Percentiles rank a stretch among this genome's conserved stretches.
Conservation (phyloP, 2,113 vertebrate genomes). For the Corydoras sp. region DNA sequence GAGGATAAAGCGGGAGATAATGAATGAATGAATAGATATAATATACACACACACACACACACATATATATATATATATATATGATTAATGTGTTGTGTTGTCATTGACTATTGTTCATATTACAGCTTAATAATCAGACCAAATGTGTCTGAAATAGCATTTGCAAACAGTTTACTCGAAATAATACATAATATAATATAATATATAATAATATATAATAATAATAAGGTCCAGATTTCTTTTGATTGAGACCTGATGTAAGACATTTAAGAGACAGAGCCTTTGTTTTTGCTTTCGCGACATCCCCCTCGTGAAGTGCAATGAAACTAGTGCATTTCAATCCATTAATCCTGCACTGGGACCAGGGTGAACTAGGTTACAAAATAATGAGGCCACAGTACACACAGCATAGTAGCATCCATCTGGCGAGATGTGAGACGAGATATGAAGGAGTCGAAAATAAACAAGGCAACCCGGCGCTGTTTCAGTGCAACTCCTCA, state of each 20-base stretch:
- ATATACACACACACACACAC: too few species aligned
- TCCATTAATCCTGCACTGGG: conserved; percentile 44
- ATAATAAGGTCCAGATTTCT: too few species aligned
- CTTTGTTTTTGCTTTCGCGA: not conserved
- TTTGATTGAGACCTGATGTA: not conserved
- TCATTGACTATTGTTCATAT: too few species aligned
- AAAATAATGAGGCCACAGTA: conserved; percentile 53
- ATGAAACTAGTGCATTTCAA: conserved; percentile 16
- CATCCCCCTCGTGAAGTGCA: not conserved
- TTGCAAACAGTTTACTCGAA: too few species aligned
- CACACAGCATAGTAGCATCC: conserved; percentile 47
- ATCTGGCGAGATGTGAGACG: conserved; percentile 44
- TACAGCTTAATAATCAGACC: too few species aligned
- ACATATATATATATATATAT: too few species aligned
- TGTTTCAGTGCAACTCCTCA: not conserved
- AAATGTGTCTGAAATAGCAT: too few species aligned
- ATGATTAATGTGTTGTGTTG: too few species aligned
- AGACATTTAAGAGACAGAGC: conserved; percentile 14
- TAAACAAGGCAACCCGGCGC: conserved; percentile 10
- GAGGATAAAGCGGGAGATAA: too few species aligned
- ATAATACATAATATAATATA: too few species aligned
- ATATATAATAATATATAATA: too few species aligned
- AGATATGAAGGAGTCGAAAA: conserved; percentile 9
- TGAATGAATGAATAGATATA: too few species aligned
- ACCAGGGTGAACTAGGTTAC: conserved; percentile 54